Base-by-base conservation (phyloP, 2,888 invertebrate genomes). In the Cheilosia vulpina region DNA sequence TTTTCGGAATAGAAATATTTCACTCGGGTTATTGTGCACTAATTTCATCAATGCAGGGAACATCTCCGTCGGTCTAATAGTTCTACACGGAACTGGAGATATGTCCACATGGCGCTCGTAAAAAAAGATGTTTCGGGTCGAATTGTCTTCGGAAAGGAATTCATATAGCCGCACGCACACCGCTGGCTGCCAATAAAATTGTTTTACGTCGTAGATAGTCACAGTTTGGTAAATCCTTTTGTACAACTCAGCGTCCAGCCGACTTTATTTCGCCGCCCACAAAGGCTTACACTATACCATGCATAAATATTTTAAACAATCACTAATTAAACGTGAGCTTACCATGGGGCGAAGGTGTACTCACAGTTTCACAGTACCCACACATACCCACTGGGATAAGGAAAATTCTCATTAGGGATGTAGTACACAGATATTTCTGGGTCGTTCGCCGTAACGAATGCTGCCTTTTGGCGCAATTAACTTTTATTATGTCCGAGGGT, bases 281-380 rank as follows among this genome's bases (percentile, higher is more conserved):
- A 3, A 34, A 34, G 11, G 43, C n/a, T 17, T 45, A 17, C 7
- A 7, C 45, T 17, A 43, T 21, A 19, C 21, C 13, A n/a, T 52
- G 2, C 5, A 52, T 52, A 15, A 52, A 52, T 52, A 65, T 55
- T 65, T 38, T n/a, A 47, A 57, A 47, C 27, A 75, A 50, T 63
- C 65, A 47, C 75, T 75, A 80, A 80, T 80, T 80, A 80, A 73
- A 80, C 38, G 58, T 45, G 66, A 79, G 53, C 41, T 66, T 57
- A 50, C 19, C 15, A 24, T 5, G 27, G 43, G 24, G 17, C 52
- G 55, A 57, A 73, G 66, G 60, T 73, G 68, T 19, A 13, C 15
- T 55, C 24, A 53, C 47, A 62, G 47, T 62, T 52, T 60, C 38
- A 55, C 15, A 68, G 21, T 9, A 45, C 31, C 7, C n/a, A 45